Conservation (phyloP, 1,140 invertebrate species). For the Drosophila kohkoa region DNA sequence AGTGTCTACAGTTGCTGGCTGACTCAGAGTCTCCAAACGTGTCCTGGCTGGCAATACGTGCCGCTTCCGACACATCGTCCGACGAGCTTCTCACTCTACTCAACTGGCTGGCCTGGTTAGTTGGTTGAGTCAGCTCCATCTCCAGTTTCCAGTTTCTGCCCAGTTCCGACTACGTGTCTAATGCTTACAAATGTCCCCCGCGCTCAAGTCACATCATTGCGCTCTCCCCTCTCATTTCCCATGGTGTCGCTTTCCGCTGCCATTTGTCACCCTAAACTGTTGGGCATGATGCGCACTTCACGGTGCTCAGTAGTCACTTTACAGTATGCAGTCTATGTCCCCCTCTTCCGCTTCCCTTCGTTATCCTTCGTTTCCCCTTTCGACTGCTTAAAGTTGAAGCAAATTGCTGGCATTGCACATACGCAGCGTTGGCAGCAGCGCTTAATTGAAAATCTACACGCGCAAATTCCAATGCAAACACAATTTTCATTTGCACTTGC, state of each 20-base stretch:
- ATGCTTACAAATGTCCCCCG: constrained; percentile 68
- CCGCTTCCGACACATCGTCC: constrained; percentile 48
- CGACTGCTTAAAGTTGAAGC: constrained; percentile 20
- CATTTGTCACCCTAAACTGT: constrained; percentile 70
- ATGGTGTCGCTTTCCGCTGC: constrained; percentile 32
- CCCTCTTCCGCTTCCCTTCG: too few species aligned
- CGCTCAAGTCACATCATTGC: constrained; percentile 15
- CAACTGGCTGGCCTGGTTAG: not conserved
- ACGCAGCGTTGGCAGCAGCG: constrained; percentile 53
- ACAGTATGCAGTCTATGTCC: not conserved
- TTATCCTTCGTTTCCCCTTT: not conserved
- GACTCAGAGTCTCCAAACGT: constrained; percentile 35
- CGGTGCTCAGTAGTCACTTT: constrained; percentile 24
- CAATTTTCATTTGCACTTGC: constrained; percentile 47
- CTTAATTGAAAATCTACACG: constrained; percentile 73
- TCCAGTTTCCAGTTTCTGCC: not conserved
- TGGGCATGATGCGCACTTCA: constrained; percentile 40
- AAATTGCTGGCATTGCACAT: constrained; percentile 68
- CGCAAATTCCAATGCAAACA: constrained; percentile 73
- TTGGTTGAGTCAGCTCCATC: constrained; percentile 4
- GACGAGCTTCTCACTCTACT: constrained; percentile 1
- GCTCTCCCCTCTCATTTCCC: constrained; percentile 11
- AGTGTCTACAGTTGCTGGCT: constrained; percentile 36
- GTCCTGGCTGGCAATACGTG: constrained; percentile 60
- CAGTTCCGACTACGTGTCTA: constrained; percentile 62